Evolutionary conservation across 2,113 vertebrate genomes (phyloP).

Genomic region (Hydrochoerus hydrochaeris): DNA sequence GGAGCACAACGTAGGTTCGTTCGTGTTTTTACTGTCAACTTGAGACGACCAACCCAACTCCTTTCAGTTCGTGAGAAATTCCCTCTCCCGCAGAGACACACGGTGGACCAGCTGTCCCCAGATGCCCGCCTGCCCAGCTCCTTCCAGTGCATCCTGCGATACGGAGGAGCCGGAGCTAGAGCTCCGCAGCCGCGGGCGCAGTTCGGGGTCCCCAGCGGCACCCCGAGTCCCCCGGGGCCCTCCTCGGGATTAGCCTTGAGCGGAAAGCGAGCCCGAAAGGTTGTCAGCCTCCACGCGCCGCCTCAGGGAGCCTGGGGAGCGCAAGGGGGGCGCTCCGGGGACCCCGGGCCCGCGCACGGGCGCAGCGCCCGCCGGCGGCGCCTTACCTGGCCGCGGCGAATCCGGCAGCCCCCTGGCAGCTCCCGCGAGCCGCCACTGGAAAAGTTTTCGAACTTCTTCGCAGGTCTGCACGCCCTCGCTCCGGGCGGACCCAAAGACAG

Average conservation of each 20-base stretch:
- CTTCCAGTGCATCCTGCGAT: background rate
- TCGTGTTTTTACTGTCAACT: background rate
- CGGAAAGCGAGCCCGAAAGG: background rate
- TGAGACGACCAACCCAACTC: background rate
- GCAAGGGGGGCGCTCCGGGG: background rate
- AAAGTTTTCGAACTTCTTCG: conserved; percentile 91
- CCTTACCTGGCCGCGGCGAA: conserved; percentile 88
- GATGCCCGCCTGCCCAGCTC: background rate
- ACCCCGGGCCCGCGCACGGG: background rate
- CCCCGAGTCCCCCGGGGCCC: background rate
- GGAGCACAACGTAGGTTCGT: background rate
- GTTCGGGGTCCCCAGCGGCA: background rate
- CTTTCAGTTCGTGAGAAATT: background rate
- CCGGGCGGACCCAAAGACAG: background rate
- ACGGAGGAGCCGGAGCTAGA: background rate
- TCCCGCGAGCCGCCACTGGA: conserved; percentile 88
- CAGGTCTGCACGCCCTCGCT: conserved; percentile 83
- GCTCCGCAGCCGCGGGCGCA: background rate
- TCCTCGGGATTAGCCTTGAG: fast-evolving
- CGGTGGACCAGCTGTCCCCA: background rate
- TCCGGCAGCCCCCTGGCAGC: conserved; percentile 83
- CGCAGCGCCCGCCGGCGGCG: background rate
- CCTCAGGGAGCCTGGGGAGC: too few species aligned
- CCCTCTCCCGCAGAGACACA: background rate
- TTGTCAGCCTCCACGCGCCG: background rate